A percentile compares a stretch with the other conserved stretches of the same genome.
These are phyloP conservation scores for Halcyon senegalensis DNA, from an alignment of 2,113 vertebrate species.

Conservation along the genomic window DNA sequence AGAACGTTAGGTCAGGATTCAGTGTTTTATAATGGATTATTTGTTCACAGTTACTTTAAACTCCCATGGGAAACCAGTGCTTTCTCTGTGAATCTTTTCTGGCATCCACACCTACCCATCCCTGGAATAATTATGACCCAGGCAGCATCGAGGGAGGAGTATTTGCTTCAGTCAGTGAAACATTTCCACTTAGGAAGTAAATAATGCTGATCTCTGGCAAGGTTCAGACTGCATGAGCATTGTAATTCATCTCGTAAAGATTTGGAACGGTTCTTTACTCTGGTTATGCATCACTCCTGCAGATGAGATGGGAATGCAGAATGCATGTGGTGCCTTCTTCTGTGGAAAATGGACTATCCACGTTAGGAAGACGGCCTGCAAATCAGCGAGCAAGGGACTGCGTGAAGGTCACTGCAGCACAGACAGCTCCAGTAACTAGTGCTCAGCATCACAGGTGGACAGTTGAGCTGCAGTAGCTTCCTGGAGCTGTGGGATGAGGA, in stretches of 20 bases:
- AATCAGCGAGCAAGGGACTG: background rate
- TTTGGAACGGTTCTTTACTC: background rate
- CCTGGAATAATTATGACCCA: background rate
- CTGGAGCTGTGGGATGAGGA: background rate
- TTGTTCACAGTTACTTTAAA: background rate
- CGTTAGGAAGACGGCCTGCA: background rate
- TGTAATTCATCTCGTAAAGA: background rate
- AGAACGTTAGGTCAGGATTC: background rate
- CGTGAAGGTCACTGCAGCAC: background rate
- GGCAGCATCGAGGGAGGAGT: background rate
- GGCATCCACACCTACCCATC: background rate
- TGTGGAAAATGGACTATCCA: background rate
- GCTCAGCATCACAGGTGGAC: background rate
- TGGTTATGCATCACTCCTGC: background rate
- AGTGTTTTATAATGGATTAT: background rate
- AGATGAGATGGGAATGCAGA: background rate
- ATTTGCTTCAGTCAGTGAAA: slow-evolving; percentile 22
- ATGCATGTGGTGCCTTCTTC: background rate
- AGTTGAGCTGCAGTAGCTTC: background rate
- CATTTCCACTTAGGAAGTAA: slow-evolving; percentile 3
- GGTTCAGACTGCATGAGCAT: background rate
- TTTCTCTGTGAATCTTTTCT: background rate
- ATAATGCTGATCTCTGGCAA: background rate
- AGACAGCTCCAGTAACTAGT: background rate
- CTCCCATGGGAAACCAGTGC: background rate